Evolutionary conservation across 2,888 invertebrate genomes (phyloP).

Genomic region (Heliconius cydno): DNA sequence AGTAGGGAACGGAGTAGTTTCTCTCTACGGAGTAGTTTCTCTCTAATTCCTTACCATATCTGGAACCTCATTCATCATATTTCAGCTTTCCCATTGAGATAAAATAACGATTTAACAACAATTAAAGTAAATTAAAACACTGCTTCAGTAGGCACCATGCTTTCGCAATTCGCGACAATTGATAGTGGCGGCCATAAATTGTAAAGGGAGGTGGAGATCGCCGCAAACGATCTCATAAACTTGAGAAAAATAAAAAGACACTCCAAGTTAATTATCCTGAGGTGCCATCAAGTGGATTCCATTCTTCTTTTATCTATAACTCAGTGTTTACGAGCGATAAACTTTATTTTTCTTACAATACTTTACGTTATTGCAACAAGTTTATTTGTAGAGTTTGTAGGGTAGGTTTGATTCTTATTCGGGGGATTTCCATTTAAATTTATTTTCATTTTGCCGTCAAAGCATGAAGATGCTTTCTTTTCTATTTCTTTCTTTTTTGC

Average conservation of each 20-base stretch:
- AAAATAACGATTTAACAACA: no score
- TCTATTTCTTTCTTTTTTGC: no score
- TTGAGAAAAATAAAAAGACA: conserved; percentile 64
- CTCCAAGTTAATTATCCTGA: conserved; percentile 62
- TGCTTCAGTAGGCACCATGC: conserved; percentile 12
- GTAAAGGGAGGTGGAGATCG: conserved; percentile 54
- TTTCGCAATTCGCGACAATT: conserved; percentile 54
- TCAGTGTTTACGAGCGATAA: conserved; percentile 48
- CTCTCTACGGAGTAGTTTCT: no score
- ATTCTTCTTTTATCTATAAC: conserved; percentile 33
- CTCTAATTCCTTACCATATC: no score
- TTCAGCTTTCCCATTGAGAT: no score
- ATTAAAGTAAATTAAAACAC: conserved; percentile 7
- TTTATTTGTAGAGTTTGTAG: neutral
- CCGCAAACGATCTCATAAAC: conserved; percentile 67
- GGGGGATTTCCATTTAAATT: no score
- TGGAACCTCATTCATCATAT: no score
- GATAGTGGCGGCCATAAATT: conserved; percentile 63
- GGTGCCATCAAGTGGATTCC: conserved; percentile 53
- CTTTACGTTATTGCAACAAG: neutral
- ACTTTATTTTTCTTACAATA: conserved; percentile 46
- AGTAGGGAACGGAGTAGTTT: neutral
- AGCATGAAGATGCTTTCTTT: no score
- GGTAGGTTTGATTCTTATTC: neutral
- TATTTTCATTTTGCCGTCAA: no score